Percentiles rank a stretch among this genome's conserved stretches.
These are phyloP conservation scores for Branchellion lobata DNA, from an alignment of 2,888 invertebrate species.

Conservation along the genomic window DNA sequence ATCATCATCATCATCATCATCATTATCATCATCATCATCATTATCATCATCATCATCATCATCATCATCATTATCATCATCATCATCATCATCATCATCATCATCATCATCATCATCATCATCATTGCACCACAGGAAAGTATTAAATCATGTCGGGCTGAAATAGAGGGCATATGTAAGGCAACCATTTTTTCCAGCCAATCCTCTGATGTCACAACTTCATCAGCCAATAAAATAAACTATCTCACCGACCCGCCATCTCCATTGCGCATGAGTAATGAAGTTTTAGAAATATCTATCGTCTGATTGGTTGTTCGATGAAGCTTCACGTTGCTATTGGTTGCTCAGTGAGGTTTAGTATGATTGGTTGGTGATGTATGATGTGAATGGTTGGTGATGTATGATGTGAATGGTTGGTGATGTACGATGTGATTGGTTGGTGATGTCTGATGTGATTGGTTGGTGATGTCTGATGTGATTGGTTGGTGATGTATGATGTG, in stretches of 20 bases:
- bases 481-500: too few relatives aligned
- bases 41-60: conserved; percentile 36
- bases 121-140: not conserved
- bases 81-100: conserved; percentile 16
- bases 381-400: too few relatives aligned
- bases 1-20: conserved; percentile 13
- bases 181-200: not conserved
- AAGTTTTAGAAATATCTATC: conserved; percentile 3
- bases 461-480: too few relatives aligned
- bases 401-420: too few relatives aligned
- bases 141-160: not conserved
- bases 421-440: too few relatives aligned
- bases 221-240: not conserved
- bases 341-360: too few relatives aligned
- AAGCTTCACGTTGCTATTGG: not conserved
- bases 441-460: too few relatives aligned
- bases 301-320: not conserved
- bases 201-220: not conserved
- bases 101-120: conserved; percentile 30
- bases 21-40: not conserved
- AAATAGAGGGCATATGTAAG: not conserved
- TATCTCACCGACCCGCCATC: not conserved
- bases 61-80: conserved; percentile 34
- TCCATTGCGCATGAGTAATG: not conserved
- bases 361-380: too few relatives aligned